phyloP scores from a whole-genome alignment of 2,797 vertebrate species.

The Acanthurus lineatus region DNA sequence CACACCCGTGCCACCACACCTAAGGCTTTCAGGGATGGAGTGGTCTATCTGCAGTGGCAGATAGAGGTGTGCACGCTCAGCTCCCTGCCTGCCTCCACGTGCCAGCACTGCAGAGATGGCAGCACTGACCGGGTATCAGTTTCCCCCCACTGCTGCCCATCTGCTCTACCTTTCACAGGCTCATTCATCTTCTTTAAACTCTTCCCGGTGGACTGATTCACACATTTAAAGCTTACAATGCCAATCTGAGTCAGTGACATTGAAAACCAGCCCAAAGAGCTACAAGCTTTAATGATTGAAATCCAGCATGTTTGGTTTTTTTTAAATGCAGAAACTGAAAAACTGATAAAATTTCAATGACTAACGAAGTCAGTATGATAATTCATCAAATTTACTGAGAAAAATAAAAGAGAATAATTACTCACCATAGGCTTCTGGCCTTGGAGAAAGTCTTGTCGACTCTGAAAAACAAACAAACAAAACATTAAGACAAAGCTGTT shows the following conservation, averaged over 20 bases:
- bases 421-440: conserved; percentile 86
- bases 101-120: conserved; percentile 75
- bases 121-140: conserved; percentile 32
- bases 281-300: background rate
- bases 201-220: conserved; percentile 22
- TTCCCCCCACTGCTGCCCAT: conserved; percentile 47
- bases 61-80: conserved; percentile 51
- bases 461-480: conserved; percentile 70
- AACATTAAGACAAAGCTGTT: background rate
- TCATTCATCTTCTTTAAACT: conserved; percentile 67
- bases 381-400: background rate
- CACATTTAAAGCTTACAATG: conserved; percentile 25
- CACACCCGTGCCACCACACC: conserved; percentile 50
- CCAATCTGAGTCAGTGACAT: conserved; percentile 19
- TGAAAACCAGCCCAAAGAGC: conserved; percentile 8
- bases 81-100: conserved; percentile 53
- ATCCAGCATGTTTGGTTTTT: no score
- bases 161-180: conserved; percentile 56
- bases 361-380: background rate
- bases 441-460: conserved; percentile 88
- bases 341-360: background rate
- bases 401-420: conserved; percentile 27
- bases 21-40: conserved; percentile 52
- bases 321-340: background rate
- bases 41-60: conserved; percentile 65